phyloP scores from a whole-genome alignment of 2,888 invertebrate genomes.

The Apantesis nais region DNA sequence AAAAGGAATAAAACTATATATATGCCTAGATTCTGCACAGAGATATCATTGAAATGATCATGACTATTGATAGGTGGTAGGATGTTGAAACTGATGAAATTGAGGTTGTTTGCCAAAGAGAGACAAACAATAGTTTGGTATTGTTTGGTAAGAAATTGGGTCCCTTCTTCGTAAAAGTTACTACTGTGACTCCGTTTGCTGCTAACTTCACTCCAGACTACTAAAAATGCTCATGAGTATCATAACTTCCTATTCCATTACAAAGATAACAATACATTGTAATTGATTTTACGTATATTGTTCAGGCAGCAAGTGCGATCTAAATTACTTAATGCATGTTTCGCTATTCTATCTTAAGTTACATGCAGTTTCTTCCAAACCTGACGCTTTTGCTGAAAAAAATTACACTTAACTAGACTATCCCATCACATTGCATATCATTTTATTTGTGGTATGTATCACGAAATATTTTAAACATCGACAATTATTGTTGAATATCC shows the following conservation, averaged over 20 bases:
- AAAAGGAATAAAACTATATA: background rate
- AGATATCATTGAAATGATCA: too few relatives aligned
- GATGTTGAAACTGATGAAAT: background rate
- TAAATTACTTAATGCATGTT: background rate
- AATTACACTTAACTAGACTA: background rate
- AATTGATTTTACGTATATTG: background rate
- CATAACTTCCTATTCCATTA: background rate
- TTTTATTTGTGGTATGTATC: background rate
- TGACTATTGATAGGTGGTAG: too few relatives aligned
- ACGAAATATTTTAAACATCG: background rate
- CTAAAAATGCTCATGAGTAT: background rate
- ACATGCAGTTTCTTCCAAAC: background rate
- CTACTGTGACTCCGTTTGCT: background rate
- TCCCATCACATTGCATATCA: background rate
- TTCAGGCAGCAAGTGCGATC: background rate
- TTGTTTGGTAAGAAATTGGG: background rate
- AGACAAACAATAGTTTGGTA: too few relatives aligned
- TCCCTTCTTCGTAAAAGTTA: background rate
- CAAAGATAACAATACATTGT: background rate
- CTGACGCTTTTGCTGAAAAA: background rate
- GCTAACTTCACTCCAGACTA: background rate
- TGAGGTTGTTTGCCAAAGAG: background rate
- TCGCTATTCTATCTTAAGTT: background rate
- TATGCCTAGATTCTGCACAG: too few relatives aligned
- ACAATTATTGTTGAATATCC: too few relatives aligned